A percentile compares a stretch with the other conserved stretches of the same genome.
Conservation (phyloP, 2,888 invertebrate species). For the Pollenia griseotomentosa region DNA sequence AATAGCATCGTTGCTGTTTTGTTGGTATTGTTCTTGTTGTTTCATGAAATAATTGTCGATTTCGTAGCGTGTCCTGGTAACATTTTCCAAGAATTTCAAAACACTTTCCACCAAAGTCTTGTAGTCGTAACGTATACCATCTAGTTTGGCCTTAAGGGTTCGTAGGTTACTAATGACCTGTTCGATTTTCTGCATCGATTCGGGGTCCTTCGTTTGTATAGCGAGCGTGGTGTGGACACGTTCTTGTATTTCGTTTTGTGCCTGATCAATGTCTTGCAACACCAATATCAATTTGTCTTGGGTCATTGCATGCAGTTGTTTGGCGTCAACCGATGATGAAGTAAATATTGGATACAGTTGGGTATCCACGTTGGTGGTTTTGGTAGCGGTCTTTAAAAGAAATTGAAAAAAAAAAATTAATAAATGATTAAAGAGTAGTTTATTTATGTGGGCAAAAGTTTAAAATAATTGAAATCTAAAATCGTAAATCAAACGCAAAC, state of each 20-base stretch:
- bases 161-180: conserved; percentile 88
- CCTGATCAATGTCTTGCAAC: conserved; percentile 87
- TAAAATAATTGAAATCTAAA: not conserved
- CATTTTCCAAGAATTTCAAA: conserved; percentile 89
- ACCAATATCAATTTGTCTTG: conserved; percentile 86
- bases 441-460: not conserved
- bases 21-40: conserved; percentile 74
- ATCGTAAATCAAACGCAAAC: too few relatives aligned
- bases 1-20: conserved; percentile 84
- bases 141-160: conserved; percentile 88
- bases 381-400: conserved; percentile 86
- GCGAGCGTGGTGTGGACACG: conserved; percentile 88
- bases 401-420: conserved; percentile 27
- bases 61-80: conserved; percentile 87
- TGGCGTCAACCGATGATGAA: conserved; percentile 86
- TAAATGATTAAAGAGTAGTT: not conserved
- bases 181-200: conserved; percentile 85
- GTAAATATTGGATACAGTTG: conserved; percentile 91
- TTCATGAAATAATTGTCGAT: conserved; percentile 86
- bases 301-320: conserved; percentile 86
- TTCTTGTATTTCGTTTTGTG: conserved; percentile 88
- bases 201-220: conserved; percentile 87
- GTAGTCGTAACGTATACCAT: conserved; percentile 89
- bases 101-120: conserved; percentile 89
- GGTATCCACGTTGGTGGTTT: conserved; percentile 88